A percentile compares a stretch with the other conserved stretches of the same genome.
Evolutionary conservation across 2,797 vertebrate species (phyloP).

Genomic region (Pangasius sanitwongsei): DNA sequence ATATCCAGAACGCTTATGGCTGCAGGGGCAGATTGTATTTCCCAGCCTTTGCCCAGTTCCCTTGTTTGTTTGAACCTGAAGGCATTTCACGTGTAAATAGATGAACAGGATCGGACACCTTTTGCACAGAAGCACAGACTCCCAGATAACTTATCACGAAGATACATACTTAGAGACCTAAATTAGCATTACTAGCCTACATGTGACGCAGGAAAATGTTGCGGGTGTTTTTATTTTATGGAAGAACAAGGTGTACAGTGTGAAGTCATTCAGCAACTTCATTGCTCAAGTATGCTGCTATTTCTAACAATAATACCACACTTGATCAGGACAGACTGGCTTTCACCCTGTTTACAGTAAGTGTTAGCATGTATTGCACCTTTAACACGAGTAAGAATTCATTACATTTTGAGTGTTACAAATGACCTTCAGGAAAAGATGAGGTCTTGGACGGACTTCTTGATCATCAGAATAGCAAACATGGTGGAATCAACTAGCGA

Average conservation of each 20-base stretch:
- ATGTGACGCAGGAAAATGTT: background rate
- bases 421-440: background rate
- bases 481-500: background rate
- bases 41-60: constrained; percentile 21
- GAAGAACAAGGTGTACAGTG: background rate
- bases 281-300: background rate
- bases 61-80: background rate
- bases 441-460: background rate
- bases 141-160: background rate
- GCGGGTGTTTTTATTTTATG: background rate
- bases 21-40: constrained; percentile 54
- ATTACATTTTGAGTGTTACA: background rate
- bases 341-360: background rate
- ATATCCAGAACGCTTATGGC: constrained; percentile 49
- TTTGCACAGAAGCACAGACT: background rate
- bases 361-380: background rate
- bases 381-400: background rate
- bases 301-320: background rate
- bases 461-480: background rate
- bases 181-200: background rate
- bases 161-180: background rate
- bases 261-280: too few relatives aligned
- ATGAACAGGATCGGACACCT: constrained; percentile 45
- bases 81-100: background rate
- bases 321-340: background rate